Conservation (phyloP, 2,888 invertebrate genomes). For the Netelia melanura region DNA sequence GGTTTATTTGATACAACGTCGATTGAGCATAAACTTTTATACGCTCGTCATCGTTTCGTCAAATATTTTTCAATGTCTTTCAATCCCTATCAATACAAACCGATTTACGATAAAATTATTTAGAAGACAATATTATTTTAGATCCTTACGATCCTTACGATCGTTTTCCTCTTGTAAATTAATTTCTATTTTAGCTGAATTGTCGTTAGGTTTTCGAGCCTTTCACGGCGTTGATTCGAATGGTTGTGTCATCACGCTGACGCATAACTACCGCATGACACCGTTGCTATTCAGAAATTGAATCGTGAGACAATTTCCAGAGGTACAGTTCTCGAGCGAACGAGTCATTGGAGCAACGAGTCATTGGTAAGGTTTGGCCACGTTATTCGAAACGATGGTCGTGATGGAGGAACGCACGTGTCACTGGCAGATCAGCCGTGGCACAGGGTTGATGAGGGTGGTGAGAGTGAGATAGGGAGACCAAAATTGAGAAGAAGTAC, state of each 20-base stretch:
- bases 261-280: background rate
- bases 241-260: background rate
- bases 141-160: no score
- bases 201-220: background rate
- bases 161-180: no score
- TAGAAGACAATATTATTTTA: no score
- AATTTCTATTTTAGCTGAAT: no score
- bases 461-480: slow-evolving; percentile 30
- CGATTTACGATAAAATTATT: no score
- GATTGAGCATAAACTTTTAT: background rate
- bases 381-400: slow-evolving; percentile 37
- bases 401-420: slow-evolving; percentile 37
- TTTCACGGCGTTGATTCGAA: background rate
- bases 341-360: background rate
- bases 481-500: background rate
- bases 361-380: background rate
- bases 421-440: slow-evolving; percentile 22
- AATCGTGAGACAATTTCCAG: background rate
- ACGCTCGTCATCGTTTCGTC: background rate
- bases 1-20: background rate
- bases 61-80: no score
- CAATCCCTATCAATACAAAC: no score
- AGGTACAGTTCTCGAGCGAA: background rate
- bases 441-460: slow-evolving; percentile 21
- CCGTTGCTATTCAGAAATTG: background rate